Base-by-base conservation (phyloP, 2,888 invertebrate species). In the Cryptocheilus praepositus region DNA sequence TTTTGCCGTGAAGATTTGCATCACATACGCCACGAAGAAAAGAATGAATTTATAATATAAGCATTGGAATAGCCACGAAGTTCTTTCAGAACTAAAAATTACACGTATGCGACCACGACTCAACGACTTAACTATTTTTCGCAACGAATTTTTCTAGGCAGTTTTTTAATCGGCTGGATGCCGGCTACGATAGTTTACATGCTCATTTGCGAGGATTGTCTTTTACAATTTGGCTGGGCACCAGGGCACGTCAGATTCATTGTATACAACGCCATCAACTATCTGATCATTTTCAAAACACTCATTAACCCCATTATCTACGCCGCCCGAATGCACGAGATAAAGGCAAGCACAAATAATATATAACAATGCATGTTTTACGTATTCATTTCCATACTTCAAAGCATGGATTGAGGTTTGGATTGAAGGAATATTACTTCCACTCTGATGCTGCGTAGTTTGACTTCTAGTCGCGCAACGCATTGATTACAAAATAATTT, bases 231-330 rank as follows among this genome's bases (percentile, higher is more conserved):
- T n/a, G 70, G 75, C 45, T 75, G 75, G 70, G 62, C 76, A 43
- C 63, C 71, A 21, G 64, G 58, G 46, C 66, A 70, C 1, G 71
- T 60, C 4, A 76, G 70, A 57, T 83, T 86, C 64, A 71, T 83
- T 67, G 67, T 85, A 28, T 85, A 85, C 72, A 85, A 87, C 59
- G 74, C 87, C 22, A 86, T 88, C 60, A 92, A 93, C 83, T 88
- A 90, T 16, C 89, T 93, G 60, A 89, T 93, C 52, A 91, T 93
- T 56, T 86, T 92, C 72, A 93, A 93, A 83, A 91, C 92, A 36
- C 86, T 93, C 61, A 89, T 91, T 46, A 93, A 93, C 85, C 92
- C 93, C 0, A 91, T 93, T 71, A 93, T 93, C 61, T 93, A 93
- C 82, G 92, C 92, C 8, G 91, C 92, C 5, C 87, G 93, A 61